Evolutionary conservation across 1,140 invertebrate species (phyloP), one percentile per base, ranked within the genome.

Genomic region (Drosophila sproati): DNA sequence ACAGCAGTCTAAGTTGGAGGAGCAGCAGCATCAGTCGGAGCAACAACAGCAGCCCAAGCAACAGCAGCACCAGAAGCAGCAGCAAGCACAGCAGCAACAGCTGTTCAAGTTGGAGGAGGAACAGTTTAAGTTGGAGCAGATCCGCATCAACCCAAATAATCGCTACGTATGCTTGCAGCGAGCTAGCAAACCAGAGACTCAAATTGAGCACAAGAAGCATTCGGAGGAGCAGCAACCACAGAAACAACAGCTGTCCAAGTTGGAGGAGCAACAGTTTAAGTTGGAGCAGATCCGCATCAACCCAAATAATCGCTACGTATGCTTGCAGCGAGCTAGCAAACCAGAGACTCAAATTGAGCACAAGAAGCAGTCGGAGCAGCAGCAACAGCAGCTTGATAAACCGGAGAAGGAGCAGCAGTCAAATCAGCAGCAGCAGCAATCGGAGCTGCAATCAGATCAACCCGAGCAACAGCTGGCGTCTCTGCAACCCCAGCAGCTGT

Each of bases 1-100:
- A 4, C 10, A 8, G 34, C 10, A 37, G 6, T 2, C 39, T n/a
- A 43, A n/a, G 37, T 39, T 8, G 7, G 3, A 10, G 37, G 80
- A 89, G 5, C 89, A 89, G 85, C 34, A 20, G 4, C 28, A 60
- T 0, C 69, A 75, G 5, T 29, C 39, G 7, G 59, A 73, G 4
- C 8, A 41, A 31, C 32, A 68, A 6, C 20, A 28, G 37, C 35
- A 72, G 6, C 20, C 8, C 2, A 64, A 64, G 35, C 12, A 2
- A 10, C 32, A 10, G 12, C 20, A 28, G 37, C 35, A 72, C 5
- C 20, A n/a, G 3, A 64, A 64, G 35, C 12, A 2, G 10, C 32
- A 10, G 55, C 4, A 3, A 41, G 0, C 4, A 3, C 10, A 41
- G 2, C 8, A 5, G 1, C 10, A 41, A 4, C 10, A 8, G 34